Base-by-base conservation (phyloP, 2,797 vertebrate genomes). In the Jordanella pulchra region DNA sequence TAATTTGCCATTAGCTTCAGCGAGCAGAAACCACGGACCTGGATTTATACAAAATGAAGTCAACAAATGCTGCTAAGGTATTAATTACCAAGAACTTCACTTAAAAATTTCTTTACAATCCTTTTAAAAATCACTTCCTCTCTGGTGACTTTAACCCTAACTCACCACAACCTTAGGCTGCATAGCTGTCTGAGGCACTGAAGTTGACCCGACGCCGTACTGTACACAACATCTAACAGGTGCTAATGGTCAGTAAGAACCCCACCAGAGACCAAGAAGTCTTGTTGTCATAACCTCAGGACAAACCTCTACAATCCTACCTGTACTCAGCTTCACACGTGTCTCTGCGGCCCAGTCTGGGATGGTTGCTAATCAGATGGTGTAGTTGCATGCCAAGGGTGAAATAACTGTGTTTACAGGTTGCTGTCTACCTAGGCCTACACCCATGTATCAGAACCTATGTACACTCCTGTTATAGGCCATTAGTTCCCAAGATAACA, bases 281-380 rank as follows among this genome's bases (percentile, higher is more conserved):
- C 78, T 72, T 60, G 70, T 77, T 81, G 84, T 87, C 89, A 85
- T 87, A 88, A 89, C 93, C 94, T 95, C 93, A 94, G 93, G 93
- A 92, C 90, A 91, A 87, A 71, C 80, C 73, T 82, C 81, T 84
- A 83, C 85, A 90, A 91, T 81, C 87, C 86, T 87, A 89, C 85
- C 85, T 91, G 86, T 87, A 79, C 66, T 87, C 88, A 83, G 85
- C 86, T 84, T 82, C 79, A 75, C 25, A 17, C 4, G 81, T 84
- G 88, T 87, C 81, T 91, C 86, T 69, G 61, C 83, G 79, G 77
- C 81, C 79, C 58, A 78, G 83, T 79, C 78, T 81, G 65, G 14
- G 55, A 84, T 55, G 76, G 71, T 66, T 73, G 67, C 72, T 55
- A 39, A 70, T 32, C 76, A 51, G 58, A 71, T 81, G 58, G 74